Base-by-base conservation (phyloP, 1,140 invertebrate species). In the Halotydeus destructor region DNA sequence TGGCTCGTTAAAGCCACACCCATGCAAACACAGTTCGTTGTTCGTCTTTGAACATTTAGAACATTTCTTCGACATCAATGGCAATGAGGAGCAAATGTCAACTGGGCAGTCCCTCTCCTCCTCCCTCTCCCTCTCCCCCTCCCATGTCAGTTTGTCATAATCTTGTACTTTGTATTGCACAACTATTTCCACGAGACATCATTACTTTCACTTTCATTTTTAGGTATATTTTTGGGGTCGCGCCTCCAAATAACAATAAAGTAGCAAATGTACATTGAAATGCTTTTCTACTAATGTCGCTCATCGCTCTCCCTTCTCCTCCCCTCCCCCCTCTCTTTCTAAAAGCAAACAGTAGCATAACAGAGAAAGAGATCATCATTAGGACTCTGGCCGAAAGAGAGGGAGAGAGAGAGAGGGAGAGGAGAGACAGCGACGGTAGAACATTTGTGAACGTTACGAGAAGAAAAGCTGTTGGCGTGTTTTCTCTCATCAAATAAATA, bases 321-420 rank as follows among this genome's bases (percentile, higher is more conserved):
- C n/a, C n/a, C n/a, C n/a, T n/a, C n/a, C n/a, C n/a, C n/a, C n/a
- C n/a, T n/a, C n/a, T n/a, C n/a, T n/a, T n/a, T n/a, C n/a, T n/a
- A n/a, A n/a, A n/a, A n/a, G n/a, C n/a, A n/a, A n/a, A n/a, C n/a
- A n/a, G n/a, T n/a, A 31, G 30, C 12, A 16, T n/a, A 16, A 31
- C 12, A 31, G 30, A 31, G 30, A 31, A 16, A 31, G 30, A 31
- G 30, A 31, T n/a, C n/a, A n/a, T n/a, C n/a, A n/a, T n/a, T n/a
- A n/a, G n/a, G n/a, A n/a, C n/a, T n/a, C n/a, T n/a, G n/a, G n/a
- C n/a, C n/a, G 30, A 31, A 16, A 31, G 30, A 31, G 30, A 31
- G 30, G 16, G 30, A 31, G 30, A 31, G 30, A 31, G 30, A 31
- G 30, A 31, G 30, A 31, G 30, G 16, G 30, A 31, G 30, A 31